Evolutionary conservation across 2,888 invertebrate species (phyloP), one percentile per base, ranked within the genome.

Genomic region (Lasioglossum calceatum): DNA sequence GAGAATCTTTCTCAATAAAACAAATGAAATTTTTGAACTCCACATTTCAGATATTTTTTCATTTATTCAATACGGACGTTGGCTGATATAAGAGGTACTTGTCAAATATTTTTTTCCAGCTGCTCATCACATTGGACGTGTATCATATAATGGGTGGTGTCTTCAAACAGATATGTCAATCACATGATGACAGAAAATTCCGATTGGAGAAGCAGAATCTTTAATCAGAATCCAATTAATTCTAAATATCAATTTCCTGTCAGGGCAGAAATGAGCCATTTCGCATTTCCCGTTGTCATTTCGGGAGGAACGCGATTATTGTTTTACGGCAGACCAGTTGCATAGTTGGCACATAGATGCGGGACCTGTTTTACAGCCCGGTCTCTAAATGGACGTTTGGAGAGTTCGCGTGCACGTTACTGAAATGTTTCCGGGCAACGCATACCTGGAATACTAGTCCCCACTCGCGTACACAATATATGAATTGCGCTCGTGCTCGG

Each of bases 371-470:
- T 32, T 61, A 44, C 36, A 47, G 23, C 23, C n/a, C 2, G 47
- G 47, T 36, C 73, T 44, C 73, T 64, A 47, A 73, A 79, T 73
- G 61, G 36, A 19, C 44, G 64, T 79, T 79, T 36, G n/a, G 23
- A 64, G 79, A 78, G 54, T 39, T 70, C 75, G n/a, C n/a, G 58
- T 75, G 39, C 27, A 75, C 39, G 58, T 39, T 16, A 14, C 32
- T 39, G 75, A 16, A 39, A 75, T 39, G 14, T 39, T 50, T 74
- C 70, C 39, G 23, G 67, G 39, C 39, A 70, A 70, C n/a, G 42
- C 39, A 39, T 39, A 71, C 12, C 70, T 71, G 14, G n/a, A 39
- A 42, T 39, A 42, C 70, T 5, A 12, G 70, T 42, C 70, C 42
- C 39, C 12, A 19, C 39, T 71, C 70, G 19, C 39, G 39, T 39